A percentile compares a stretch with the other conserved stretches of the same genome.
Evolutionary conservation across 2,797 vertebrate genomes (phyloP).

Genomic region (Knipowitschia caucasica): DNA sequence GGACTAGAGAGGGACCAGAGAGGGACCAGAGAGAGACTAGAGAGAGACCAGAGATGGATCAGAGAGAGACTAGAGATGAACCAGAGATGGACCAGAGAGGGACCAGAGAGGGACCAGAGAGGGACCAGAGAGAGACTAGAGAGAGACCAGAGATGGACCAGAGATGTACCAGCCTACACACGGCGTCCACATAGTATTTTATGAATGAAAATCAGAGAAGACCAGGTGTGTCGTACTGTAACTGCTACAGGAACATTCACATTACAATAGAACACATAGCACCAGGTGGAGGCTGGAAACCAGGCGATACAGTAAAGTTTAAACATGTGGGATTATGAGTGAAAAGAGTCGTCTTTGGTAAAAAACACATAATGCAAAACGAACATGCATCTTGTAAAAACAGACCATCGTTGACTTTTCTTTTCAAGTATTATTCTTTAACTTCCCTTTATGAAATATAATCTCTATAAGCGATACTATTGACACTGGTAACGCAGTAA

Average conservation of each 20-base stretch:
- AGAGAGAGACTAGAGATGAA: too few species aligned
- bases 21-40: too few species aligned
- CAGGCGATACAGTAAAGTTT: constrained; percentile 82
- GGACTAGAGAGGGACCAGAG: too few species aligned
- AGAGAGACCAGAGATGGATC: too few species aligned
- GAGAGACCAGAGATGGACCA: too few species aligned
- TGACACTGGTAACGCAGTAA: constrained; percentile 73
- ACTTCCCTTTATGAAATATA: constrained; percentile 74
- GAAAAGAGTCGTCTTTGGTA: constrained; percentile 71
- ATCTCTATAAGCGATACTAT: constrained; percentile 76
- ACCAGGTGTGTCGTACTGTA: constrained; percentile 64
- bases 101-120: too few species aligned
- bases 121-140: too few species aligned
- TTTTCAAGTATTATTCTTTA: constrained; percentile 84
- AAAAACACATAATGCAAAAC: constrained; percentile 71
- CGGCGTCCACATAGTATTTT: constrained; percentile 71
- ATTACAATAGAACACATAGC: constrained; percentile 91
- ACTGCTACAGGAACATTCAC: constrained; percentile 88
- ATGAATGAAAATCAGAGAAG: constrained; percentile 71
- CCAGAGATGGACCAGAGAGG: too few species aligned
- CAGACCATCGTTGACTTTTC: constrained; percentile 69
- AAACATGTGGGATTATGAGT: constrained; percentile 58
- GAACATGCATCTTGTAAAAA: constrained; percentile 73
- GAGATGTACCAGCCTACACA: constrained; percentile 63
- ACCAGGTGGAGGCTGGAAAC: constrained; percentile 87